Evolutionary conservation across 2,113 vertebrate genomes (phyloP).

Genomic region (Nothobranchius kuhntae): DNA sequence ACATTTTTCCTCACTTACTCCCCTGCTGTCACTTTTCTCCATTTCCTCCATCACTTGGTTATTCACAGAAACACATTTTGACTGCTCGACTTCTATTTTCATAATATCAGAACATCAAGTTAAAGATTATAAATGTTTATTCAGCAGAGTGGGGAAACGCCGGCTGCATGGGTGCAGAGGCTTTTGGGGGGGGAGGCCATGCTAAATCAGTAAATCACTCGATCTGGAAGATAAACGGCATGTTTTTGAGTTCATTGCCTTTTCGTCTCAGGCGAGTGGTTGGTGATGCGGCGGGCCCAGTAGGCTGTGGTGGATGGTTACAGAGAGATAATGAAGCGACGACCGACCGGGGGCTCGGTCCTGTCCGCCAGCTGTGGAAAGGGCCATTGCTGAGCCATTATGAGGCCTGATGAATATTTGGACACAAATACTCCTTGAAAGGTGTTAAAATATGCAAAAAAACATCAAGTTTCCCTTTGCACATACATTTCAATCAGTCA

Average conservation of each 20-base stretch:
- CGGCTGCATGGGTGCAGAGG: slow-evolving; percentile 37
- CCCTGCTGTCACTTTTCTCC: slow-evolving; percentile 73
- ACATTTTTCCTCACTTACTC: slow-evolving; percentile 65
- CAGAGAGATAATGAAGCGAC: slow-evolving; percentile 70
- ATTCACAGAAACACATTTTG: slow-evolving; percentile 67
- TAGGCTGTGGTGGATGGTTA: slow-evolving; percentile 58
- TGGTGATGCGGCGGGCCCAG: slow-evolving; percentile 54
- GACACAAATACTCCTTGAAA: slow-evolving; percentile 7
- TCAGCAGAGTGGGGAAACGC: slow-evolving; percentile 62
- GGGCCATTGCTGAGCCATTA: slow-evolving; percentile 27
- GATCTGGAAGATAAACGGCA: slow-evolving; percentile 77
- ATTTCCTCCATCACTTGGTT: slow-evolving; percentile 68
- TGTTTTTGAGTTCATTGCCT: slow-evolving; percentile 78
- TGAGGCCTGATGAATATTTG: slow-evolving; percentile 3
- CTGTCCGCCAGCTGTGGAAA: slow-evolving; percentile 45
- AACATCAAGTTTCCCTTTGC: slow-evolving; percentile 9
- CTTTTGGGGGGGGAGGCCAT: slow-evolving; percentile 57
- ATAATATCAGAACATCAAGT: slow-evolving; percentile 72
- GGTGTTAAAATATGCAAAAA: slow-evolving; percentile 34
- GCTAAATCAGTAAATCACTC: slow-evolving; percentile 76
- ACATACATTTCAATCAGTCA: slow-evolving; percentile 30
- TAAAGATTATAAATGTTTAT: slow-evolving; percentile 78
- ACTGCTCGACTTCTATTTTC: slow-evolving; percentile 77
- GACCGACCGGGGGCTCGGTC: slow-evolving; percentile 42
- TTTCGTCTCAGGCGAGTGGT: slow-evolving; percentile 70